phyloP scores from a whole-genome alignment of 2,113 vertebrate genomes.

The Mixornis gularis region DNA sequence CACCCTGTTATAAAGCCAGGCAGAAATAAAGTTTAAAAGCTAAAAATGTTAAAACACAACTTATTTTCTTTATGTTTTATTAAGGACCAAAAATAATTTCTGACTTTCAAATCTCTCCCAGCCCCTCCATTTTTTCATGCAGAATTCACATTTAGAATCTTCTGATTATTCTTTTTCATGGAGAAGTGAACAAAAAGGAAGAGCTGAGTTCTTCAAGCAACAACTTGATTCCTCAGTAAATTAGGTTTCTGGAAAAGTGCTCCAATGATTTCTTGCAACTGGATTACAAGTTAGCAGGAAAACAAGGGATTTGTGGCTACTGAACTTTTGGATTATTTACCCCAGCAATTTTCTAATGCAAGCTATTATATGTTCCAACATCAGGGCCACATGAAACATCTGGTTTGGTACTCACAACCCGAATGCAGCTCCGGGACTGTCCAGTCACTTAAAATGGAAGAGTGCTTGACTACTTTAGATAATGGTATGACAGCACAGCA shows the following conservation, averaged over 20 bases:
- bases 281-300: neutral
- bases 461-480: neutral
- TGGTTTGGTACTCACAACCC: neutral
- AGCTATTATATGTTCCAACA: neutral
- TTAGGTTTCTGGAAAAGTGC: neutral
- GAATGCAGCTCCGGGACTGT: accelerated
- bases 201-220: neutral
- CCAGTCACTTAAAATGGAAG: neutral
- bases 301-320: neutral
- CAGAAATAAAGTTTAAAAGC: neutral
- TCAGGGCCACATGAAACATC: neutral
- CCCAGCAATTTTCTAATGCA: neutral
- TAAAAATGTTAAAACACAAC: neutral
- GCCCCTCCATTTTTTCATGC: neutral
- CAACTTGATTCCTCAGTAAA: neutral
- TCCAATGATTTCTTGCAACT: neutral
- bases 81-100: neutral
- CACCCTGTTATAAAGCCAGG: neutral
- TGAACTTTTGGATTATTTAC: neutral
- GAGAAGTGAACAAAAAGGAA: neutral
- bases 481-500: neutral
- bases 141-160: neutral
- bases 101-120: neutral
- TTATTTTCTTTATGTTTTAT: neutral
- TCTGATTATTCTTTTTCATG: neutral